Evolutionary conservation across 2,888 invertebrate species (phyloP), one percentile per base, ranked within the genome.

Genomic region (Elegia similella): DNA sequence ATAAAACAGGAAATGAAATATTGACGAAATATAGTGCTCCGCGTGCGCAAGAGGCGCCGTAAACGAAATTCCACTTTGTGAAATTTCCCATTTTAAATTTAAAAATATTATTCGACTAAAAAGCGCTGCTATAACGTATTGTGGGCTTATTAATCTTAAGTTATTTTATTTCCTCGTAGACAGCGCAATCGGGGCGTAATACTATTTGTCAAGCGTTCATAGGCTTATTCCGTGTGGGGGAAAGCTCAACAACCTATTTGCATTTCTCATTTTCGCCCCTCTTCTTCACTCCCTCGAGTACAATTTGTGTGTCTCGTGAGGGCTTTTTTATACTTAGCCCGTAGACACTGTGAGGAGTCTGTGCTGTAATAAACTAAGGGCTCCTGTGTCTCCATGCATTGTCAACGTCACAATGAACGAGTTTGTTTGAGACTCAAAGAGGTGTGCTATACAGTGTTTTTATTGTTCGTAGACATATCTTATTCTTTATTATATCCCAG

Each of bases 231-330:
- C 70, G 70, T 66, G 72, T 71, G 72, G 68, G 69, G 71, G 75
- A 73, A 76, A 78, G 76, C 82, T 84, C 82, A 81, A 80, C 82
- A 80, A 76, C 79, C 75, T 83, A 88, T 88, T 88, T 88, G 85
- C 87, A 88, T 87, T 85, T 88, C 86, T 86, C 86, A 88, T 88
- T 87, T 88, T 79, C 84, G 75, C 82, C 86, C 84, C 83, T 78
- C 81, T 72, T 76, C 76, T 76, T 75, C 72, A 72, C 67, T 82
- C 84, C 78, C 82, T 68, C 65, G 82, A 70, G 84, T 74, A 78
- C 79, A 81, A 86, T 86, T 82, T 80, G 68, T 67, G 68, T 75
- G 73, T 70, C 72, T 73, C 72, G 69, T 69, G 67, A 73, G 71
- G 66, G 67, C 70, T 63, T 75, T 75, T 70, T 76, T 76, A 73